Evolutionary conservation across 1,140 invertebrate species (phyloP).

Genomic region (Bombus pascuorum): DNA sequence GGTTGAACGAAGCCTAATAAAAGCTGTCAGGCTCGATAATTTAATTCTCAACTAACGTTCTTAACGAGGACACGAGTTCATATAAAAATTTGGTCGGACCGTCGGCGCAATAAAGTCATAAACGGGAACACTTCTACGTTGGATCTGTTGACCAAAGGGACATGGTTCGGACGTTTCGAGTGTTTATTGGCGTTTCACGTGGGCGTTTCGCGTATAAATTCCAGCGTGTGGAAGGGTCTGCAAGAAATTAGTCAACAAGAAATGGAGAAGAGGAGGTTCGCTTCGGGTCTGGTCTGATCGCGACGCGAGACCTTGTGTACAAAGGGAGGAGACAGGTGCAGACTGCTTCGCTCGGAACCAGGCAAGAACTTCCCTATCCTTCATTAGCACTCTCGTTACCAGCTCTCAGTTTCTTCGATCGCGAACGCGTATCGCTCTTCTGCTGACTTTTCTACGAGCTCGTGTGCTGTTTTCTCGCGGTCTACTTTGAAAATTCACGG

Average conservation of each 20-base stretch:
- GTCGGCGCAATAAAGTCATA: slow-evolving; percentile 51
- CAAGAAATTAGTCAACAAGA: slow-evolving; percentile 58
- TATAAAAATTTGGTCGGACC: slow-evolving; percentile 20
- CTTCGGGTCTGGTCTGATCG: not conserved
- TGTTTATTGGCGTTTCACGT: slow-evolving; percentile 41
- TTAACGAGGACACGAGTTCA: slow-evolving; percentile 43
- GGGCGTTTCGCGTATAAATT: slow-evolving; percentile 53
- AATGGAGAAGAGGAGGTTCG: slow-evolving; percentile 27
- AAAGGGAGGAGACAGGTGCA: slow-evolving; percentile 64
- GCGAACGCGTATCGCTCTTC: slow-evolving; percentile 1
- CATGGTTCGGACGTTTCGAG: not conserved
- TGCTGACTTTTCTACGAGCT: not conserved
- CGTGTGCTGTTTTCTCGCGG: not conserved
- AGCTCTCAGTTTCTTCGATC: slow-evolving; percentile 46
- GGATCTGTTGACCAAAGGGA: not conserved
- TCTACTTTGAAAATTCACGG: slow-evolving; percentile 1
- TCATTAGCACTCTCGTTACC: slow-evolving; percentile 76
- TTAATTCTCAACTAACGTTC: not conserved
- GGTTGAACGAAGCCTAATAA: too few species aligned
- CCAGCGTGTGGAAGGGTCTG: slow-evolving; percentile 23
- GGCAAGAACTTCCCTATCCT: slow-evolving; percentile 70
- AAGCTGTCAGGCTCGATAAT: not conserved
- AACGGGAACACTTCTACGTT: slow-evolving; percentile 19
- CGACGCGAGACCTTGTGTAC: slow-evolving; percentile 47
- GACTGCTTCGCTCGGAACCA: slow-evolving; percentile 7